Percentiles rank a stretch among this genome's conserved stretches.
phyloP scores from a whole-genome alignment of 2,888 invertebrate species.

The Heteropelma amictum region DNA sequence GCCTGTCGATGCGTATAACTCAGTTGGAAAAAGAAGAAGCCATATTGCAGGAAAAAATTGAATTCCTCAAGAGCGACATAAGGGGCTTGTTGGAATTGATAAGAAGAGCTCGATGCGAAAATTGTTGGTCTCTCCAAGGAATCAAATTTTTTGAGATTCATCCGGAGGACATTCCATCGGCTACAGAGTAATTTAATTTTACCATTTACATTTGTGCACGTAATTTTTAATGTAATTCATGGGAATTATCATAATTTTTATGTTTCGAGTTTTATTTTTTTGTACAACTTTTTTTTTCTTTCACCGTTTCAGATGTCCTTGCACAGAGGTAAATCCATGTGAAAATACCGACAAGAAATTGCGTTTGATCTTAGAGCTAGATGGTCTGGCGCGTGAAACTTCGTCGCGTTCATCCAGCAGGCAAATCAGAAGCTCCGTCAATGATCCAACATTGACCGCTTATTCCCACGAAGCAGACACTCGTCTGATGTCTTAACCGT shows the following conservation, averaged over 20 bases:
- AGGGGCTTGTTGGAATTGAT: constrained; percentile 80
- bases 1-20: constrained; percentile 66
- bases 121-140: constrained; percentile 79
- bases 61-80: constrained; percentile 79
- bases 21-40: constrained; percentile 67
- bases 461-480: constrained; percentile 39
- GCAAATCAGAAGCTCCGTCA: constrained; percentile 24
- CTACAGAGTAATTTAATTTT: constrained; percentile 64
- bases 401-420: constrained; percentile 30
- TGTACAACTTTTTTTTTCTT: neutral
- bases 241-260: neutral
- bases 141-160: constrained; percentile 80
- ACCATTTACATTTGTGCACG: neutral
- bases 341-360: constrained; percentile 61
- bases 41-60: constrained; percentile 77
- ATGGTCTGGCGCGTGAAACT: constrained; percentile 31
- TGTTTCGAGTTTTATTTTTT: neutral
- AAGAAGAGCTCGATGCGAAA: constrained; percentile 79
- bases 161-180: constrained; percentile 67
- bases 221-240: neutral
- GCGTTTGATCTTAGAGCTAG: constrained; percentile 62
- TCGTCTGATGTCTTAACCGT: constrained; percentile 15
- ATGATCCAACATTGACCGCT: constrained; percentile 35
- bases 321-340: constrained; percentile 71
- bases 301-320: constrained; percentile 67